A percentile compares a stretch with the other conserved stretches of the same genome.
These are phyloP conservation scores for Antidorcas marsupialis DNA, from an alignment of 2,113 vertebrate genomes.

Conservation along the genomic window DNA sequence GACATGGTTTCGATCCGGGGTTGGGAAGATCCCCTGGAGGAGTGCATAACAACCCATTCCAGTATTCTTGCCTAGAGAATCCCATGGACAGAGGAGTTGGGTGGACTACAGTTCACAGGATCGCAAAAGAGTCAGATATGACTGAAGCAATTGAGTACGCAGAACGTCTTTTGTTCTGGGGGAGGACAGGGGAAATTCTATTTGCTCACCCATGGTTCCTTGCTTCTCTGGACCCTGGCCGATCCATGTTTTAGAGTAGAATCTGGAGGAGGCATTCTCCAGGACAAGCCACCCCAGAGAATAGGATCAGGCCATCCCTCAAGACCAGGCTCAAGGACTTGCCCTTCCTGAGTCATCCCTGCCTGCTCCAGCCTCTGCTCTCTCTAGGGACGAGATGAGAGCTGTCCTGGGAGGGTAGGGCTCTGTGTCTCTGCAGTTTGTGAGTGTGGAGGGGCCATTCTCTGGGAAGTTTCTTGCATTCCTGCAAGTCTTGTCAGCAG, in stretches of 20 bases:
- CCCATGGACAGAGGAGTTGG: background rate
- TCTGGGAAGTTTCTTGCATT: background rate
- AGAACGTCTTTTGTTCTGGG: background rate
- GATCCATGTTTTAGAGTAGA: background rate
- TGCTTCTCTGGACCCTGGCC: background rate
- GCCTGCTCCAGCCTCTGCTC: background rate
- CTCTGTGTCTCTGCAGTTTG: background rate
- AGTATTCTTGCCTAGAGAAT: background rate
- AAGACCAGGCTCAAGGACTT: background rate
- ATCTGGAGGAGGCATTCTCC: background rate
- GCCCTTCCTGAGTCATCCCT: background rate
- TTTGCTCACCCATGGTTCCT: background rate
- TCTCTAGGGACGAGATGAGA: no score
- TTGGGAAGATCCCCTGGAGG: background rate
- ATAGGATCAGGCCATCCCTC: background rate
- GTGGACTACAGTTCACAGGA: background rate
- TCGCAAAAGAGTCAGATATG: background rate
- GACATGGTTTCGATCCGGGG: background rate
- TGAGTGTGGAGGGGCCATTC: background rate
- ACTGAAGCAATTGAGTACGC: background rate
- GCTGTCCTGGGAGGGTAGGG: background rate
- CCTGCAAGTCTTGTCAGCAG: background rate
- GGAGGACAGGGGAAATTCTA: background rate
- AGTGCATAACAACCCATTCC: background rate
- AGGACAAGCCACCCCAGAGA: background rate